These are phyloP conservation scores for Sinelater perroti DNA, from an alignment of 2,888 invertebrate species.

Conservation along the genomic window DNA sequence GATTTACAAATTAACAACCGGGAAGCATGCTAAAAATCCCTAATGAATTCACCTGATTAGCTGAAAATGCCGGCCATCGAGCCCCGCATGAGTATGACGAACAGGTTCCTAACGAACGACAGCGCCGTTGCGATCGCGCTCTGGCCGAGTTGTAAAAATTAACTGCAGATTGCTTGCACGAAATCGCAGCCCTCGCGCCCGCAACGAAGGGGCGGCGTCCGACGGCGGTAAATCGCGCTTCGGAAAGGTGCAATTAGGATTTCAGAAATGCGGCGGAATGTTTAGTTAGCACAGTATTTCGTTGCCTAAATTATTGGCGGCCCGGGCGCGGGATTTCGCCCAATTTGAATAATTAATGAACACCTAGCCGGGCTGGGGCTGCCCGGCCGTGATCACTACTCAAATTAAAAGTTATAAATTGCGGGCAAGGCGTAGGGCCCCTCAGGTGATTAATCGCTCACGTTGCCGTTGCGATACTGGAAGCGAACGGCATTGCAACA, in stretches of 20 bases:
- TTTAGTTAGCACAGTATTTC: neutral
- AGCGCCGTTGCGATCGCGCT: neutral
- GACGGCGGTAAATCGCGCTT: neutral
- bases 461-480: neutral
- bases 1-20: too few species aligned
- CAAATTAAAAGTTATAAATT: conserved; percentile 11
- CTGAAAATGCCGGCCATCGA: neutral
- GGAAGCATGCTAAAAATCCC: too few species aligned
- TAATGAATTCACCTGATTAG: too few species aligned
- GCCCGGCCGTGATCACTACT: neutral
- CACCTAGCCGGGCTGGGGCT: neutral
- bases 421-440: neutral
- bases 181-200: neutral
- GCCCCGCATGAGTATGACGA: neutral
- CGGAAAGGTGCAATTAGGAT: conserved; percentile 6
- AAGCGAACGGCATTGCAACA: neutral
- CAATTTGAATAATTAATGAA: conserved; percentile 15
- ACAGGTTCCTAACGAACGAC: conserved; percentile 6
- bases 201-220: conserved; percentile 1
- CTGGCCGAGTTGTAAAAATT: conserved; percentile 5
- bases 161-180: neutral
- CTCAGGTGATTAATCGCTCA: conserved; percentile 2
- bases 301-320: neutral
- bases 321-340: neutral
- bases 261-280: conserved; percentile 8